Evolutionary conservation across 2,113 vertebrate genomes (phyloP).

Genomic region (Carassius auratus): DNA sequence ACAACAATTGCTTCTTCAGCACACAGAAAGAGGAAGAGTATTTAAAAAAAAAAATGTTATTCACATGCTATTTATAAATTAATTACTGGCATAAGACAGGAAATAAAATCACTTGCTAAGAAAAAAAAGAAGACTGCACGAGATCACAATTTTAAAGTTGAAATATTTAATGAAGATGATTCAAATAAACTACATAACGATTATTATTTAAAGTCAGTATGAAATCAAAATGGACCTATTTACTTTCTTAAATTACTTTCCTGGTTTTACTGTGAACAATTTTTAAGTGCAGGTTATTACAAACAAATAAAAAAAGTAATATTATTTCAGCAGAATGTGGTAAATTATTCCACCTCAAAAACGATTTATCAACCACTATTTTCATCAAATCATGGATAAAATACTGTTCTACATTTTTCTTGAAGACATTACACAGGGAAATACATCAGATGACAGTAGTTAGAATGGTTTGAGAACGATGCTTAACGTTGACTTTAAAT

Average conservation of each 20-base stretch:
- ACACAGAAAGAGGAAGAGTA: neutral
- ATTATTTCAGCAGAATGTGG: neutral
- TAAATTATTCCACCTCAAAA: neutral
- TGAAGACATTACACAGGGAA: neutral
- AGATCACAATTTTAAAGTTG: neutral
- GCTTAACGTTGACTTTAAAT: constrained; percentile 19
- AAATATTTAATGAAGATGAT: constrained; percentile 22
- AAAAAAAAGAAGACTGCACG: neutral
- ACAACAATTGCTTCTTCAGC: neutral
- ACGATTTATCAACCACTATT: neutral
- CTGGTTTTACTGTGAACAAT: neutral
- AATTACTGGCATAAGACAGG: neutral
- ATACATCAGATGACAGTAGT: neutral
- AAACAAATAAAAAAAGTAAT: neutral
- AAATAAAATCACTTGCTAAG: neutral
- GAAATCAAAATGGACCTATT: neutral
- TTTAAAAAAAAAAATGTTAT: neutral
- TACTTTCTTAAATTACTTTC: neutral
- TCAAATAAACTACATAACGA: constrained; percentile 22
- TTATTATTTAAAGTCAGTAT: constrained; percentile 14
- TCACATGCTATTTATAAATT: neutral
- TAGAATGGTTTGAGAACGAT: neutral
- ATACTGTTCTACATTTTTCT: neutral
- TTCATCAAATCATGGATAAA: neutral
- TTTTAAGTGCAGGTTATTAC: neutral